phyloP scores from a whole-genome alignment of 1,140 invertebrate genomes.

The Aleiodes sp. region DNA sequence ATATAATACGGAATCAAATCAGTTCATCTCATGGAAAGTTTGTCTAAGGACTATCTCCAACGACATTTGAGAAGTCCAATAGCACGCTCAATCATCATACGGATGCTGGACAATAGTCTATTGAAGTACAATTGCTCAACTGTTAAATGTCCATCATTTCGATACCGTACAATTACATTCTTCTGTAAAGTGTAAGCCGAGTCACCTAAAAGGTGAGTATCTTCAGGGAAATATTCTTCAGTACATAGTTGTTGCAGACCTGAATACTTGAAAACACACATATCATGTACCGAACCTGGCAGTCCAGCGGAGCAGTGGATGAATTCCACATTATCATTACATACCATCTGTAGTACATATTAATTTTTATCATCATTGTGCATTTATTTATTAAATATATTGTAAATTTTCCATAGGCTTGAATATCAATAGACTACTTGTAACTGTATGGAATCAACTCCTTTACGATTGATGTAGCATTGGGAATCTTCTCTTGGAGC shows the following conservation, averaged over 20 bases:
- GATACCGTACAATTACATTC: constrained; percentile 39
- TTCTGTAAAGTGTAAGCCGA: constrained; percentile 37
- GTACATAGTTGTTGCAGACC: constrained; percentile 30
- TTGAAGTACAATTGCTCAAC: background rate
- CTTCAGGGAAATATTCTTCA: constrained; percentile 37
- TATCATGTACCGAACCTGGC: constrained; percentile 42
- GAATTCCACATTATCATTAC: constrained; percentile 35
- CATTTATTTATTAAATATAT: background rate
- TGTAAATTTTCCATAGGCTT: background rate
- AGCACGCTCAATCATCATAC: constrained; percentile 12
- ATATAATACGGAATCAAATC: constrained; percentile 30
- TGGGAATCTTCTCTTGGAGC: constrained; percentile 35
- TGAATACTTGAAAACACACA: constrained; percentile 38
- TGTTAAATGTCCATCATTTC: constrained; percentile 40
- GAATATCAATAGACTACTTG: constrained; percentile 17
- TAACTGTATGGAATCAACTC: constrained; percentile 38
- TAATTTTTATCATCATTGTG: background rate
- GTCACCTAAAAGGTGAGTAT: constrained; percentile 41
- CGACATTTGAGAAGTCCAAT: constrained; percentile 19
- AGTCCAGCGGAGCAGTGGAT: constrained; percentile 36
- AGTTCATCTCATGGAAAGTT: constrained; percentile 11
- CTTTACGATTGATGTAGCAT: constrained; percentile 42
- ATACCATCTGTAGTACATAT: constrained; percentile 33
- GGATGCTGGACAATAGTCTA: background rate
- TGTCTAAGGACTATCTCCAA: constrained; percentile 28